phyloP scores from a whole-genome alignment of 2,888 invertebrate genomes.

The Ochropacha duplaris region DNA sequence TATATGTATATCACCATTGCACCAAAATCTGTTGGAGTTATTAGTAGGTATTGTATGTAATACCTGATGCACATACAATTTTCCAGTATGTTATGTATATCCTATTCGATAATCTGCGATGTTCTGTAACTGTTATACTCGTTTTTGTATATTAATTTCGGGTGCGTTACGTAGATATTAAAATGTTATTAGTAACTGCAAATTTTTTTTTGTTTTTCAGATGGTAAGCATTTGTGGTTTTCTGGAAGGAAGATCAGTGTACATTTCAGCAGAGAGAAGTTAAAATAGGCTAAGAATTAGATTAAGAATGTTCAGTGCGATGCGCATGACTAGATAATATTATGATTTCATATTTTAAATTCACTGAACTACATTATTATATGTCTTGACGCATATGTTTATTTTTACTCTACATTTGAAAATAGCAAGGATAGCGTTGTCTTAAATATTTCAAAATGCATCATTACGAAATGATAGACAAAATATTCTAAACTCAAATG shows the following conservation, averaged over 20 bases:
- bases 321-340: constrained; percentile 9
- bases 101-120: too few relatives aligned
- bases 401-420: constrained; percentile 2
- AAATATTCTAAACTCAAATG: too few relatives aligned
- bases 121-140: constrained; percentile 1
- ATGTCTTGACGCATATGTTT: not conserved
- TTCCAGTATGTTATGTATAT: too few relatives aligned
- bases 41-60: not conserved
- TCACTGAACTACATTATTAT: not conserved
- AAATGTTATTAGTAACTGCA: too few relatives aligned
- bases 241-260: constrained; percentile 21
- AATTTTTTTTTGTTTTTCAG: constrained; percentile 20
- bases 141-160: too few relatives aligned
- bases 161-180: too few relatives aligned
- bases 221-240: constrained; percentile 26
- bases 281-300: not conserved
- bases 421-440: not conserved
- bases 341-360: not conserved
- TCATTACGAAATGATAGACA: not conserved
- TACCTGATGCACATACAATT: not conserved
- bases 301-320: constrained; percentile 6
- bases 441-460: not conserved
- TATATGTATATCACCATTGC: not conserved
- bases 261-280: constrained; percentile 9
- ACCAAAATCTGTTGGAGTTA: not conserved